Base-by-base conservation (phyloP, 2,797 vertebrate genomes). In the Enteromius treurensis region DNA sequence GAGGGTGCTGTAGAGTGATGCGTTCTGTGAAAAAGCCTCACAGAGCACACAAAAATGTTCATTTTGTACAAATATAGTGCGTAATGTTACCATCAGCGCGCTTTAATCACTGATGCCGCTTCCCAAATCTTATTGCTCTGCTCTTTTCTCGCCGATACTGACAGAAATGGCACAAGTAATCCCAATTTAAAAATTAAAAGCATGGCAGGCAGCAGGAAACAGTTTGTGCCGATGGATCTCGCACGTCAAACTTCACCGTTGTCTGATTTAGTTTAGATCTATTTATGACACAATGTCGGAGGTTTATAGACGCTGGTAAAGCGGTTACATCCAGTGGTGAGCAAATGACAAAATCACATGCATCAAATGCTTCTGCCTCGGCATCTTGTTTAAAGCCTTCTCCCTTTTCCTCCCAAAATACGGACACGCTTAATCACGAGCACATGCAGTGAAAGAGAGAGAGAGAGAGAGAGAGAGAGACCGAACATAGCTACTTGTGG, bases 391-490 rank as follows among this genome's bases (percentile, higher is more conserved):
- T 13, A 58, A 76, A 62, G 37, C 40, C 53, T 42, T 60, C n/a
- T 42, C 53, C 8, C 60, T 53, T 58, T 40, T 76, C 14, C 32
- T 34, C 47, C 26, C n/a, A 21, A 68, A 60, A 80, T 15, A 80
- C 23, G 26, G 53, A 47, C 65, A 69, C 32, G 49, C 53, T 29
- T 60, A 71, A 55, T 60, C 40, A 62, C 55, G 32, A 58, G 69
- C 23, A 64, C 32, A 70, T 26, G 37, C 26, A 68, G 80, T 77
- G 60, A 70, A 21, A 45, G 77, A 42, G 70, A 70, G 65, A 65
- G 19, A 45, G n/a, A 76, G 93, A 89, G 93, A 93, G 90, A 92
- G 92, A 92, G 92, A 69, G 81, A 94, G 94, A 90, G 82, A 94
- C 94, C 90, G 82, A 90, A 92, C 71, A 93, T 90, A 89, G 60